Evolutionary conservation across 2,113 vertebrate species (phyloP), one percentile per base, ranked within the genome.

Genomic region (Phyllostomus hastatus): DNA sequence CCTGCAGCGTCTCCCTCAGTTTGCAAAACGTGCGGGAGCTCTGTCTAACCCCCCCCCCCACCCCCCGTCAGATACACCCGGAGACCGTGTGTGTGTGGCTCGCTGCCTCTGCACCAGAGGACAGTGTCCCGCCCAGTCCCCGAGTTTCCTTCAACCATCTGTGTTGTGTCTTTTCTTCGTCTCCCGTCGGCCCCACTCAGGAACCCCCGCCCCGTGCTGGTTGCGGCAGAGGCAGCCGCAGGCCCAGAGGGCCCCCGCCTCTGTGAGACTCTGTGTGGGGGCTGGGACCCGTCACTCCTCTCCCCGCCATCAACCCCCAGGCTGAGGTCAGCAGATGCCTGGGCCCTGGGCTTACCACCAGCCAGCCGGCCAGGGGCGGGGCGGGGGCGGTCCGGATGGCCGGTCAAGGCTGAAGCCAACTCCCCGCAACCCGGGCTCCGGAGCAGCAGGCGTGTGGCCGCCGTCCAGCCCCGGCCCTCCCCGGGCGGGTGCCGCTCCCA

Each of bases 181-280:
- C 52, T 54, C 52, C 52, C 19, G 52, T 54, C 14, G 1, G 19
- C 52, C 52, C 52, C 52, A 20, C 52, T 54, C 52, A 20, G 52
- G 52, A 54, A 19, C 52, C 52, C 52, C 52, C 17, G 6, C 52
- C 20, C 52, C 5, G 6, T 5, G 5, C 52, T 54, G 17, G 52
- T 20, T 3, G 17, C 3, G 52, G 52, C 7, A 7, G 35, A 41
- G 46, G 38, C 26, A 59, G 48, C 75, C 38, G 43, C 12, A 2
- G 69, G 69, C 5, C 50, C 38, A 20, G 15, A 28, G 24, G n/a
- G 17, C 33, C 16, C 12, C 19, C 41, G 3, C 28, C 15, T 26
- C 7, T 17, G n/a, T 31, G 24, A 61, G 35, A 4, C 46, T 4
- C 24, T 14, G n/a, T 26, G 0, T 0, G 0, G 46, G 7, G 9